A percentile compares a stretch with the other conserved stretches of the same genome.
phyloP scores from a whole-genome alignment of 2,888 invertebrate genomes.

The Apodemia hepburni region DNA sequence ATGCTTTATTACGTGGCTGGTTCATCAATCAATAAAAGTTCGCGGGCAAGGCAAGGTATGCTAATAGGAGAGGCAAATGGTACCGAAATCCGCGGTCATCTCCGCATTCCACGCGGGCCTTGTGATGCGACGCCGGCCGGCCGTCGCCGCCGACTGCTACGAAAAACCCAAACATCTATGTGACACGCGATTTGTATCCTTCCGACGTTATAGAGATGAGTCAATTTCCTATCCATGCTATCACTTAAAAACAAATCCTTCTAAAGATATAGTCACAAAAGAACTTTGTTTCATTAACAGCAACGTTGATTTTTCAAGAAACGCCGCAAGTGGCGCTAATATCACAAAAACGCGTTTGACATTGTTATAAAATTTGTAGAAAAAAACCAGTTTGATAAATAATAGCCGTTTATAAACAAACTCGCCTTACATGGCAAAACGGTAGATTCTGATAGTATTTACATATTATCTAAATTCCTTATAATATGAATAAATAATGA shows the following conservation, averaged over 20 bases:
- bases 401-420: conserved; percentile 47
- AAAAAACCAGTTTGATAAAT: conserved; percentile 41
- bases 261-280: neutral
- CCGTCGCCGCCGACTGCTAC: conserved; percentile 19
- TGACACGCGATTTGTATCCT: conserved; percentile 38
- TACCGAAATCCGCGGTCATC: conserved; percentile 61
- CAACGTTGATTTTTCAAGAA: conserved; percentile 21
- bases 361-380: conserved; percentile 41
- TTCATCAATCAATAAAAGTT: conserved; percentile 35
- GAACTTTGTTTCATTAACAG: neutral
- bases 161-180: conserved; percentile 49
- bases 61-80: conserved; percentile 53
- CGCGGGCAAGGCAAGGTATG: conserved; percentile 52
- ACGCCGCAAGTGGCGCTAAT: conserved; percentile 44
- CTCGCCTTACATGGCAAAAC: conserved; percentile 35
- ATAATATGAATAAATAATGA: conserved; percentile 30
- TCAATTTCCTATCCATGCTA: conserved; percentile 25
- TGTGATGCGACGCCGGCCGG: conserved; percentile 44
- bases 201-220: conserved; percentile 32
- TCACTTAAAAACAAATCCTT: conserved; percentile 18
- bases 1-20: conserved; percentile 17
- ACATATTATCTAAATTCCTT: conserved; percentile 37
- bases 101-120: conserved; percentile 66
- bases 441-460: conserved; percentile 38
- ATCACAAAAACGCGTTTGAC: conserved; percentile 32